Conservation (phyloP, 2,888 invertebrate species). For the Amblyjoppa proteus region DNA sequence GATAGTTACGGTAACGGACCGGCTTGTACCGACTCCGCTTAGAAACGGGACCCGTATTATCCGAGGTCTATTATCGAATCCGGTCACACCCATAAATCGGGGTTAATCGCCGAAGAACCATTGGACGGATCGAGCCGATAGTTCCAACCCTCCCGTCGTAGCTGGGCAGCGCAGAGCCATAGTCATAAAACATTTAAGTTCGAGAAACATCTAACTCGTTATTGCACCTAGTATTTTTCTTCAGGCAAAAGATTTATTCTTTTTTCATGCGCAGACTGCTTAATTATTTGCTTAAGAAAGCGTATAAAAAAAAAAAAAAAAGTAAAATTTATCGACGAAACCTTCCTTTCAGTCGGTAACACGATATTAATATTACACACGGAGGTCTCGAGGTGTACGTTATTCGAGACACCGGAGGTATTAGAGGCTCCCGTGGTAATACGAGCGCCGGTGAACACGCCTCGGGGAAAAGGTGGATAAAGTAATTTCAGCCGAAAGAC, state of each 20-base stretch:
- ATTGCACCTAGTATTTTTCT: not conserved
- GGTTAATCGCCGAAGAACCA: conserved; percentile 19
- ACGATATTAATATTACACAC: conserved; percentile 22
- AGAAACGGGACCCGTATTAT: conserved; percentile 5
- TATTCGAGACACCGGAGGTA: conserved; percentile 47
- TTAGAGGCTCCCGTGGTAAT: conserved; percentile 22
- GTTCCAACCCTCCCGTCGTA: not conserved
- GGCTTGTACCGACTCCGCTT: not conserved
- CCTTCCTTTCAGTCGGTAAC: conserved; percentile 13
- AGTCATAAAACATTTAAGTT: not conserved
- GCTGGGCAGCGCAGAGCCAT: not conserved
- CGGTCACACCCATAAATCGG: conserved; percentile 8
- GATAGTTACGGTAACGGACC: conserved; percentile 43
- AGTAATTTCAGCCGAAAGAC: conserved; percentile 36
- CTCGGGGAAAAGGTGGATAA: conserved; percentile 36
- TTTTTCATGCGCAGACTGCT: not conserved
- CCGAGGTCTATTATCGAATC: conserved; percentile 6
- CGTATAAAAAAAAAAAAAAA: not conserved
- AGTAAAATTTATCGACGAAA: conserved; percentile 9
- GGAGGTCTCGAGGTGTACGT: conserved; percentile 12
- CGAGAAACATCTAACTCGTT: conserved; percentile 15
- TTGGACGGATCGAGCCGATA: not conserved
- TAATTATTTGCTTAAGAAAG: not conserved
- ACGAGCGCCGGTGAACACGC: conserved; percentile 7
- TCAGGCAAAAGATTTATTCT: not conserved